Base-by-base conservation (phyloP, 2,888 invertebrate genomes). In the Ornithoptera alexandrae region DNA sequence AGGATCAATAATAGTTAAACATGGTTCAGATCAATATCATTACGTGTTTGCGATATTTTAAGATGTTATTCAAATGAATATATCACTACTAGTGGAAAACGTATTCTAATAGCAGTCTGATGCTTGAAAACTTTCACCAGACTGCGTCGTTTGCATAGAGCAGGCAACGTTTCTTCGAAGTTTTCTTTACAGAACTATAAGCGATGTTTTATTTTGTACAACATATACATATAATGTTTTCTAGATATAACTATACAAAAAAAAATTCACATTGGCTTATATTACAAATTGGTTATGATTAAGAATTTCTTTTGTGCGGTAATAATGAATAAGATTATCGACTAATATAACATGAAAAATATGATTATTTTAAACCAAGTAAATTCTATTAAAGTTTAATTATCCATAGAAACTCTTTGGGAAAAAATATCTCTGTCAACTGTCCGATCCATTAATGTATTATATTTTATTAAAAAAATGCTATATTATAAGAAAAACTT, bases 161-260 rank as follows among this genome's bases (percentile, higher is more conserved):
- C 90, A 89, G 88, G 83, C 86, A 79, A 72, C 75, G 80, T 85
- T 85, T 83, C 83, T 85, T 82, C 80, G 78, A 84, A 84, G 81
- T 87, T 88, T 87, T 84, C 80, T 84, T 86, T 87, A 84, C 81
- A 85, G 80, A 84, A 84, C 82, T 78, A 82, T 83, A 86, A 87
- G 79, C 82, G 80, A 77, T 78, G 78, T 82, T 86, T 86, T 84
- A 84, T 86, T 84, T 84, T 83, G 22, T 62, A 58, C 53, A 57
- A 18, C 60, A 18, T 22, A 22, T 63, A 50, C 58, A 22, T 50
- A 39, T 57, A 39, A n/a, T 7, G 6, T n/a, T 5, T n/a, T 18
- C 5, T n/a, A 53, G 18, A 53, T 53, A 15, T 50, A 18, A 2
- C 8, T 39, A 1, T 10, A 39, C 39, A 0, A 39, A 10, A 10